phyloP scores from a whole-genome alignment of 2,888 invertebrate species.

The Drosophila phalerata region DNA sequence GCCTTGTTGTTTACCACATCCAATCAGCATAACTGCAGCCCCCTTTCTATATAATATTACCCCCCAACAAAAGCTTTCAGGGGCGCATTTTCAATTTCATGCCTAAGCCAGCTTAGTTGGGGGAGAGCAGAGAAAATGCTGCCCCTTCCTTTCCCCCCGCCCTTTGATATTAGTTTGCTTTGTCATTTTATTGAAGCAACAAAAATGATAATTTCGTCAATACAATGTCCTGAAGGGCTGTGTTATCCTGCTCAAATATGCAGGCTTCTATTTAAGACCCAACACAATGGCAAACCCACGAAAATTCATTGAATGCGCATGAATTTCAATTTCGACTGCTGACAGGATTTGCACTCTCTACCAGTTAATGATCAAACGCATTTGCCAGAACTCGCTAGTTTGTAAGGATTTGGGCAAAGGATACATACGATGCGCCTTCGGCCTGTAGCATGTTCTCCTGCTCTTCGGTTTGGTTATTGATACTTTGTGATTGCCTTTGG shows the following conservation, averaged over 20 bases:
- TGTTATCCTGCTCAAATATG: conserved; percentile 33
- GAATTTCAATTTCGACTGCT: conserved; percentile 72
- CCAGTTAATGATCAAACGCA: conserved; percentile 73
- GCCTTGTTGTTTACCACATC: conserved; percentile 39
- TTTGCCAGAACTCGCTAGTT: conserved; percentile 48
- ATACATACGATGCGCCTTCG: conserved; percentile 37
- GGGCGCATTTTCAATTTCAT: conserved; percentile 64
- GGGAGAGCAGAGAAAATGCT: neutral
- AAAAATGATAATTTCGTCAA: conserved; percentile 76
- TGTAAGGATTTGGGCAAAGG: conserved; percentile 23
- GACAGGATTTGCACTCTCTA: conserved; percentile 61
- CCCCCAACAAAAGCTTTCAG: conserved; percentile 35
- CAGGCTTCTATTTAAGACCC: conserved; percentile 40
- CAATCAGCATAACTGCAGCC: conserved; percentile 54
- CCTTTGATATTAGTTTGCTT: conserved; percentile 70
- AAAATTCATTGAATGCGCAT: conserved; percentile 65
- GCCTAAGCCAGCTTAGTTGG: conserved; percentile 67
- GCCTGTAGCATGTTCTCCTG: conserved; percentile 27
- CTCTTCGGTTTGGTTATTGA: conserved; percentile 43
- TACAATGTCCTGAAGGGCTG: conserved; percentile 52
- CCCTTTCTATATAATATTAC: neutral
- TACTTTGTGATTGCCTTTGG: conserved; percentile 71
- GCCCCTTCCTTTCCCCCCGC: neutral
- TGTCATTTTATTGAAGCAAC: conserved; percentile 80
- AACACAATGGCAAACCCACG: conserved; percentile 33